These are phyloP conservation scores for Colaptes auratus DNA, from an alignment of 2,113 vertebrate species.

Conservation along the genomic window DNA sequence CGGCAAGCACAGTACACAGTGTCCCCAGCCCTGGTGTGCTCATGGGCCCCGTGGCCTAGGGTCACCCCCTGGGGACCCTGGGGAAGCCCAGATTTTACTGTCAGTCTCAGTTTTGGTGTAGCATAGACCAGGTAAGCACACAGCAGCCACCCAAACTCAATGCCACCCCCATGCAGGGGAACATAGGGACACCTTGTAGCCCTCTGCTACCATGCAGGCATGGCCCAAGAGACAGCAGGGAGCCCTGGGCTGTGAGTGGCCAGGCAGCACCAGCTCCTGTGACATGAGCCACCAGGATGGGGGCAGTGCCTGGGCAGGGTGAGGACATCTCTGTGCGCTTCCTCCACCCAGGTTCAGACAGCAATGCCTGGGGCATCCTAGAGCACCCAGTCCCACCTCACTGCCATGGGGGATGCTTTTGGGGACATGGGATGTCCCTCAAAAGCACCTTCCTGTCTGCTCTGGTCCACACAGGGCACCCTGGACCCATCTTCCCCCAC, in stretches of 20 bases:
- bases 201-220: rapidly evolving
- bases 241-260: rapidly evolving
- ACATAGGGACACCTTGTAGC: background rate
- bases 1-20: rapidly evolving
- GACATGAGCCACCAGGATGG: rapidly evolving
- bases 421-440: background rate
- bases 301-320: background rate
- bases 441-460: background rate
- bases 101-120: background rate
- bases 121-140: rapidly evolving
- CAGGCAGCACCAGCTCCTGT: rapidly evolving
- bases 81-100: background rate
- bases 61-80: background rate
- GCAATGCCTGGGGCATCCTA: rapidly evolving
- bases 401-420: rapidly evolving
- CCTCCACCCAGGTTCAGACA: background rate
- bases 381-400: background rate
- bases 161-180: rapidly evolving
- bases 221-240: rapidly evolving
- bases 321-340: rapidly evolving
- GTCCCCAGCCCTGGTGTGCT: background rate
- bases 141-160: rapidly evolving
- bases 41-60: rapidly evolving
- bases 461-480: background rate
- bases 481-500: background rate